These are phyloP conservation scores for Apogon hyalosoma DNA, from an alignment of 2,797 vertebrate species.

Conservation along the genomic window DNA sequence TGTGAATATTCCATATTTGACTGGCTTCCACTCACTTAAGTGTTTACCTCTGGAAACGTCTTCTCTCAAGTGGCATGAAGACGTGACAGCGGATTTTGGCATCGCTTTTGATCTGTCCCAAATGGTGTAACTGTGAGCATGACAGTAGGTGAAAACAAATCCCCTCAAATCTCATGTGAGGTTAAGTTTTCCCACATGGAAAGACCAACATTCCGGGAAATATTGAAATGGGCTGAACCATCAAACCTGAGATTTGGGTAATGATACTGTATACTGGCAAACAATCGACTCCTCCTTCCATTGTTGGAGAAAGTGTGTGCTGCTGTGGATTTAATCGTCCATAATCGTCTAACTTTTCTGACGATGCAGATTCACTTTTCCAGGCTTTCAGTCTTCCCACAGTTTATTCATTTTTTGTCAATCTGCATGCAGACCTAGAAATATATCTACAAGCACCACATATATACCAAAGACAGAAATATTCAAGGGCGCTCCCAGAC, in stretches of 20 bases:
- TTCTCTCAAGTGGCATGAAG: conserved; percentile 63
- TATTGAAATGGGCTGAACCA: conserved; percentile 38
- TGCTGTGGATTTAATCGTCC: conserved; percentile 38
- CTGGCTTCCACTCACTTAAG: conserved; percentile 29
- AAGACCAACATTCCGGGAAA: conserved; percentile 51
- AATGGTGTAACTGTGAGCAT: conserved; percentile 53
- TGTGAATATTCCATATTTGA: conserved; percentile 50
- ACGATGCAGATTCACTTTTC: conserved; percentile 39
- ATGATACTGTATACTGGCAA: conserved; percentile 53
- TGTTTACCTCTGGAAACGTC: conserved; percentile 55
- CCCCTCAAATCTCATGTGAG: conserved; percentile 54
- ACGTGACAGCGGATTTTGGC: conserved; percentile 63
- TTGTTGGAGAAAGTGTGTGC: conserved; percentile 37
- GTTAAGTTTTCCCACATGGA: conserved; percentile 73
- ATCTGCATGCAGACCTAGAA: conserved; percentile 40
- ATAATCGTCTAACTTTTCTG: conserved; percentile 56
- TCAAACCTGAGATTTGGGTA: conserved; percentile 70
- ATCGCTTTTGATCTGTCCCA: conserved; percentile 40
- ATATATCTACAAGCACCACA: conserved; percentile 25
- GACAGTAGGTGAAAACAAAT: conserved; percentile 73
- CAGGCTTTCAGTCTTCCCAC: conserved; percentile 46
- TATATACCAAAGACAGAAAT: conserved; percentile 13
- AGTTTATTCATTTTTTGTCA: conserved; percentile 33
- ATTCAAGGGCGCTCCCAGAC: conserved; percentile 49
- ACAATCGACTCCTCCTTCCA: conserved; percentile 16